These are phyloP conservation scores for Colletes latitarsis DNA, from an alignment of 1,140 invertebrate genomes.

Conservation along the genomic window DNA sequence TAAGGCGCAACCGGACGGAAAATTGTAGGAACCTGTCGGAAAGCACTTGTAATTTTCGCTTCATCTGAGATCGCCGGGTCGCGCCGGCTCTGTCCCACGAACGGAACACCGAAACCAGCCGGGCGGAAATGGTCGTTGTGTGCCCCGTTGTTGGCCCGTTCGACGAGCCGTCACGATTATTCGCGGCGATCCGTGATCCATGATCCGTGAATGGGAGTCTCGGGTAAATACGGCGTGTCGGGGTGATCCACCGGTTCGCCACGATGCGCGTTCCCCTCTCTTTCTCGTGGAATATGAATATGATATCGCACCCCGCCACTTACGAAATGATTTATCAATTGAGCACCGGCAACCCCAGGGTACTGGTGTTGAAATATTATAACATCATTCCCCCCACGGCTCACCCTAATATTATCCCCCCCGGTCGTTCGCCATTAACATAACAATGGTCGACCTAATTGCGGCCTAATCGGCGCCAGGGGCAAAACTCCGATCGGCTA, in stretches of 20 bases:
- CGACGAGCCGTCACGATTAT: conserved; percentile 59
- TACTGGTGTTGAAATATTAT: conserved; percentile 80
- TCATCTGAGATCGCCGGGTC: too few relatives aligned
- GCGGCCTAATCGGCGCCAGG: conserved; percentile 75
- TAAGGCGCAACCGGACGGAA: not conserved
- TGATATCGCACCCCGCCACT: conserved; percentile 74
- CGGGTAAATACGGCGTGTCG: conserved; percentile 49
- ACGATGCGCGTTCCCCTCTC: conserved; percentile 15
- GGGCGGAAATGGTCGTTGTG: conserved; percentile 56
- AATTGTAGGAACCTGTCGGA: too few relatives aligned
- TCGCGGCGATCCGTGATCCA: conserved; percentile 59
- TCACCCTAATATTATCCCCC: conserved; percentile 77
- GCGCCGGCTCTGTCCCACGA: not conserved
- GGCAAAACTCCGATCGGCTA: conserved; percentile 60
- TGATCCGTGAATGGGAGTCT: conserved; percentile 65
- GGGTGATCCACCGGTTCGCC: conserved; percentile 40
- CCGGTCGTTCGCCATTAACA: conserved; percentile 75
- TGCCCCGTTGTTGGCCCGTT: conserved; percentile 59
- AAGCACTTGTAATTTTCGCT: not conserved
- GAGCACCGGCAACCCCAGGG: conserved; percentile 71
- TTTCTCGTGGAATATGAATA: conserved; percentile 68
- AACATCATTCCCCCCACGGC: conserved; percentile 74
- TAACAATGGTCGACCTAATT: conserved; percentile 80
- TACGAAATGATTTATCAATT: conserved; percentile 78
- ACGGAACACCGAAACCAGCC: conserved; percentile 24